Conservation (phyloP, 2,888 invertebrate genomes). For the Lamellibrachia satsuma region DNA sequence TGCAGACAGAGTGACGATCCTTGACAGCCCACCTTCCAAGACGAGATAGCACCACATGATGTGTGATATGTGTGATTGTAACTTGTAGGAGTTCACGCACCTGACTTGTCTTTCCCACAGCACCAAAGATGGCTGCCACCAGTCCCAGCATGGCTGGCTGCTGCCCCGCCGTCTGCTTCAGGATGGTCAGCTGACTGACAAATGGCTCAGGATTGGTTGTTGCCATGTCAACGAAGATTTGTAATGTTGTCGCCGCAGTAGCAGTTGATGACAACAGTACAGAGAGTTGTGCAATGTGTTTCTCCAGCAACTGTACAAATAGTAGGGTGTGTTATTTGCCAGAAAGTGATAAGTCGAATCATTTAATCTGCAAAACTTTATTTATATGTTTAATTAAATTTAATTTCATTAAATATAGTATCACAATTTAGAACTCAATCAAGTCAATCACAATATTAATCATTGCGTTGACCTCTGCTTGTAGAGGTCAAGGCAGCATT, state of each 20-base stretch:
- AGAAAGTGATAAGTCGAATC: background rate
- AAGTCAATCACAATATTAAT: too few relatives aligned
- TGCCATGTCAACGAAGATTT: slow-evolving; percentile 80
- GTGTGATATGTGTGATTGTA: too few relatives aligned
- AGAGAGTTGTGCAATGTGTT: slow-evolving; percentile 83
- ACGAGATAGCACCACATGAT: too few relatives aligned
- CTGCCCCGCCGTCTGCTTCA: slow-evolving; percentile 70
- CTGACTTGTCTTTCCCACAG: slow-evolving; percentile 63
- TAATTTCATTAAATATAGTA: too few relatives aligned
- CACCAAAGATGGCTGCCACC: slow-evolving; percentile 63
- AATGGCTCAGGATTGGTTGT: slow-evolving; percentile 77
- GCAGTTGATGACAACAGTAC: slow-evolving; percentile 76
- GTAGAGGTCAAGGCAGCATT: too few relatives aligned
- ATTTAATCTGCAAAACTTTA: slow-evolving; percentile 8
- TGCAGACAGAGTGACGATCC: background rate
- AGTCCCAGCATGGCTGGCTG: slow-evolving; percentile 57
- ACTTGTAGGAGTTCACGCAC: slow-evolving; percentile 46
- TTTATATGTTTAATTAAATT: background rate
- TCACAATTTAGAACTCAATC: too few relatives aligned
- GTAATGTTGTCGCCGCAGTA: slow-evolving; percentile 74
- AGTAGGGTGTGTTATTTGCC: background rate
- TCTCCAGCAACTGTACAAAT: slow-evolving; percentile 75
- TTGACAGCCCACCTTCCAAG: too few relatives aligned
- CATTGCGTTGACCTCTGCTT: too few relatives aligned
- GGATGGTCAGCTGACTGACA: slow-evolving; percentile 76